Conservation (phyloP, 2,113 vertebrate species). For the Petromus typicus region DNA sequence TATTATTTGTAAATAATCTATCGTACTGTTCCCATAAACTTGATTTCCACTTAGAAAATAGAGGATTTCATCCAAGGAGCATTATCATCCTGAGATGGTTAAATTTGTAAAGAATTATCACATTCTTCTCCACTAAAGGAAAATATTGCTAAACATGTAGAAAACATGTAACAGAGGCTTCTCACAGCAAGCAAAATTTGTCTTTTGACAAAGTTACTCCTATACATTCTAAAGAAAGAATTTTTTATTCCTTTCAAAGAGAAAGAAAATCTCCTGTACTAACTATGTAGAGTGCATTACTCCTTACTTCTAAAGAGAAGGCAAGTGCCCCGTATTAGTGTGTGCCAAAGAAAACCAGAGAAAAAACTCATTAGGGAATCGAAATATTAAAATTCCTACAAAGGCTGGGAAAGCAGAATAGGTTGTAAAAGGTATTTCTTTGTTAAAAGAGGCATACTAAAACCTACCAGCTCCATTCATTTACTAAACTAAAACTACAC, state of each 20-base stretch:
- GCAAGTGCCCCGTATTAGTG: conserved; percentile 37
- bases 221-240: background rate
- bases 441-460: background rate
- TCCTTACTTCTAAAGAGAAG: background rate
- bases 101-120: background rate
- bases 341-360: conserved; percentile 21
- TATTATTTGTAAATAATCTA: background rate
- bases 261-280: background rate
- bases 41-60: conserved; percentile 39
- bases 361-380: conserved; percentile 27
- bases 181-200: conserved; percentile 26
- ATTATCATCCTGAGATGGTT: background rate
- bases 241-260: conserved; percentile 46
- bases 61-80: background rate
- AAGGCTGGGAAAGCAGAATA: background rate
- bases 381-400: conserved; percentile 5
- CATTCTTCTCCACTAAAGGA: conserved; percentile 15
- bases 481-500: background rate
- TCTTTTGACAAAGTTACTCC: conserved; percentile 56
- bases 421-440: background rate
- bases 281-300: background rate
- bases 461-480: background rate
- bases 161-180: background rate
- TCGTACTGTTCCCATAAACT: background rate
- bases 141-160: conserved; percentile 26